Evolutionary conservation across 2,113 vertebrate genomes (phyloP).

Genomic region (Bombycilla garrulus): DNA sequence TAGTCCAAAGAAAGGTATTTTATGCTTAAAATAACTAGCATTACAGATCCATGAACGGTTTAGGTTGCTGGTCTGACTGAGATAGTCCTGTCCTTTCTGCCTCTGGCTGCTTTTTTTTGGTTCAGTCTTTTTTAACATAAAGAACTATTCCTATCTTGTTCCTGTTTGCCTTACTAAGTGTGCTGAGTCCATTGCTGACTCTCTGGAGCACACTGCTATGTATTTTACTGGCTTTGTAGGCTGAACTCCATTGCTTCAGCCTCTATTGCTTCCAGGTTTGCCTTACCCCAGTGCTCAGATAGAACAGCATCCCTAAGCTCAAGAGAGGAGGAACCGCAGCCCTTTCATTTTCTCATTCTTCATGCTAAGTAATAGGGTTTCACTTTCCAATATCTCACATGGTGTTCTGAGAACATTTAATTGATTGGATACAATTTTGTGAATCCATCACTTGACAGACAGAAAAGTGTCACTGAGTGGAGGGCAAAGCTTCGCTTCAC

Average conservation of each 20-base stretch:
- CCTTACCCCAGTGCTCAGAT: not conserved
- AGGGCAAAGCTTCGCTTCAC: not conserved
- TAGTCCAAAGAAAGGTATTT: not conserved
- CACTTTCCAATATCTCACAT: not conserved
- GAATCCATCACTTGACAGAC: not conserved
- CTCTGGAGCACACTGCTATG: not conserved
- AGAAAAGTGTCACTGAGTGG: not conserved
- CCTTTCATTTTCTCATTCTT: conserved; percentile 2
- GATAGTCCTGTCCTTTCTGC: not conserved
- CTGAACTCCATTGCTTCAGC: not conserved
- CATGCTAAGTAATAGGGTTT: not conserved
- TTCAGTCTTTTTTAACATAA: not conserved
- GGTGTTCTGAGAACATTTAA: not conserved
- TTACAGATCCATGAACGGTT: not conserved
- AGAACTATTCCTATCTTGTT: not conserved
- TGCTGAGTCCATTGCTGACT: not conserved
- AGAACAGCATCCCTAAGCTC: not conserved
- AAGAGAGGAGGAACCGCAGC: not conserved
- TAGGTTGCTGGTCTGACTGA: not conserved
- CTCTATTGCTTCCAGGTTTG: not conserved
- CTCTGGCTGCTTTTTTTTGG: not conserved
- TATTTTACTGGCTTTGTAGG: not conserved
- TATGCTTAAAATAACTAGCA: not conserved
- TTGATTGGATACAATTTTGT: not conserved
- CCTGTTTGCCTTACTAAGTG: not conserved